Percentiles rank a stretch among this genome's conserved stretches.
These are phyloP conservation scores for Crocodylus rhombifer DNA, from an alignment of 2,797 vertebrate genomes.

Conservation along the genomic window DNA sequence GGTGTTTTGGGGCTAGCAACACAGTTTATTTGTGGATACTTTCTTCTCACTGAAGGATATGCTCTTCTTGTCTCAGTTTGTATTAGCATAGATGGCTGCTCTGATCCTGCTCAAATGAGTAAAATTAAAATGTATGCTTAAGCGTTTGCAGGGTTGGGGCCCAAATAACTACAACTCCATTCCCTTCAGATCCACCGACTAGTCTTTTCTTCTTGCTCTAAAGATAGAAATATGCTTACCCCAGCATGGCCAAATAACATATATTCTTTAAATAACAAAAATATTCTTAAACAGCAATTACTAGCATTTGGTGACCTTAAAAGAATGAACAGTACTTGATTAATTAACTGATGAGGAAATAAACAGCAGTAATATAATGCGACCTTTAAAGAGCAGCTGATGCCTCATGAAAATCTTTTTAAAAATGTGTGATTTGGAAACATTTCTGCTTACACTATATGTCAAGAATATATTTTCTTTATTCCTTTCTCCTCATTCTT, in stretches of 20 bases:
- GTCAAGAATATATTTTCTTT: background rate
- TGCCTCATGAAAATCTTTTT: conserved; percentile 7
- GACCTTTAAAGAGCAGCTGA: conserved; percentile 72
- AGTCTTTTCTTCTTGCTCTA: background rate
- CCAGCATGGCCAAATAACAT: background rate
- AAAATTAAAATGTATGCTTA: background rate
- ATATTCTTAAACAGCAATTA: background rate
- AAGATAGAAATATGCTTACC: background rate
- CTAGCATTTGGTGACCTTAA: conserved; percentile 27
- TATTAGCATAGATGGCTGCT: background rate
- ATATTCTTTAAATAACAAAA: background rate
- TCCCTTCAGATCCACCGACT: background rate
- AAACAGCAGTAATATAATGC: conserved; percentile 27
- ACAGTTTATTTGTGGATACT: background rate
- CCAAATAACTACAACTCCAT: background rate
- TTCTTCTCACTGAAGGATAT: background rate
- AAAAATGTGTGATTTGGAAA: background rate
- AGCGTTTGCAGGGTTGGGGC: background rate
- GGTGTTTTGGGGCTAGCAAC: background rate
- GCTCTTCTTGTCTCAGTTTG: background rate
- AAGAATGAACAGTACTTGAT: conserved; percentile 31
- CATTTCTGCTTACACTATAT: background rate
- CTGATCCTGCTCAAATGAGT: background rate
- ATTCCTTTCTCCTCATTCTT: background rate
- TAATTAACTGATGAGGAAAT: conserved; percentile 58